Evolutionary conservation across 2,113 vertebrate genomes (phyloP), one percentile per base, ranked within the genome.

Genomic region (Taurulus bubalis): DNA sequence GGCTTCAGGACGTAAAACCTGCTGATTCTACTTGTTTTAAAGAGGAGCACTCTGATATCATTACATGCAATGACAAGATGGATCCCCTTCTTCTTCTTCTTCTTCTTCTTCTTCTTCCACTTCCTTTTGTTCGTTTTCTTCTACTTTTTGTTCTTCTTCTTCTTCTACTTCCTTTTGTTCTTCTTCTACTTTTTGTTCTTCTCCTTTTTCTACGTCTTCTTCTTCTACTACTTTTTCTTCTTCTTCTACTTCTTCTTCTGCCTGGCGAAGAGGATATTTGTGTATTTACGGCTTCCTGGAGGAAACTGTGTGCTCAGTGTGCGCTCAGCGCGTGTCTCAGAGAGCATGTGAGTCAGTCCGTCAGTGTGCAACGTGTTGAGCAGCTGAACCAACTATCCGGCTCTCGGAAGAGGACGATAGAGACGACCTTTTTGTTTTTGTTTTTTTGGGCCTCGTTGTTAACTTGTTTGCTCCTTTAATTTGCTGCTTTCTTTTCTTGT

Each of bases 211-310:
- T 34, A 6, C 34, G 3, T 34, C 14, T 71, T 81, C 83, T 79
- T 69, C 16, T 18, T 18, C 16, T 47, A 10, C 11, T 40, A 5
- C 14, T 18, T 47, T 1, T 47, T 51, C 20, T 51, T 9, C 49
- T 56, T 14, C 55, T 58, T 56, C 55, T 28, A 6, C 55, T 10
- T 28, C 55, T 26, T 42, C 82, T 47, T 88, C 49, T 83, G 82
- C 80, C 88, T 68, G 20, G 62, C 87, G 30, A 32, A 4, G 87
- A 94, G 87, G 90, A 90, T 93, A 90, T 56, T 93, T 91, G 92
- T 92, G 83, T 85, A 80, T 87, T 90, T 91, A 88, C 91, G 62
- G 56, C 91, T 98, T 97, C 96, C 96, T 92, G 90, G 94, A 97
- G 97, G 97, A 97, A 98, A 75, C 90, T 87, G 94, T 82, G 78